Evolutionary conservation across 2,888 invertebrate genomes (phyloP).

Genomic region (Sthenelais limicola): DNA sequence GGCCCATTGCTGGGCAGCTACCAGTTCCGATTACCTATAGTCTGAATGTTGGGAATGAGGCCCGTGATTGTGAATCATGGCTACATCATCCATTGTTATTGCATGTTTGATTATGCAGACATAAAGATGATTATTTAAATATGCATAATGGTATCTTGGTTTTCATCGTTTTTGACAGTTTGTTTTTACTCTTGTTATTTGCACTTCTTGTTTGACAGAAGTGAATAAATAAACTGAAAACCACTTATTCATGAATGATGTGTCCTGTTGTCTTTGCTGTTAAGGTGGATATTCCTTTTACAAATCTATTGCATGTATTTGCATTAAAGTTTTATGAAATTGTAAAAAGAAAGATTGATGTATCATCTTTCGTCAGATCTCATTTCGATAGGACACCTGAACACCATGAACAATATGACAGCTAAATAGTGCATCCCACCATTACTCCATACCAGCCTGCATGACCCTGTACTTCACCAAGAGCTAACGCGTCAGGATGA

Average conservation of each 20-base stretch:
- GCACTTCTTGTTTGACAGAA: conserved; percentile 42
- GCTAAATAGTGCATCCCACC: too few relatives aligned
- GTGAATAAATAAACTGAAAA: conserved; percentile 38
- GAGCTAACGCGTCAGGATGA: too few relatives aligned
- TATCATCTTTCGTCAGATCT: too few relatives aligned
- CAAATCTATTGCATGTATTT: too few relatives aligned
- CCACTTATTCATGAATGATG: conserved; percentile 40
- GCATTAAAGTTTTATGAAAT: too few relatives aligned
- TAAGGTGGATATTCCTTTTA: too few relatives aligned
- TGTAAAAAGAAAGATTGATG: too few relatives aligned
- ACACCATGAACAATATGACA: too few relatives aligned
- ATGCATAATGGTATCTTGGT: conserved; percentile 39
- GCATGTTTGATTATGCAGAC: conserved; percentile 39
- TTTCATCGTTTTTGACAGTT: conserved; percentile 38
- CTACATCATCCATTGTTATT: conserved; percentile 36
- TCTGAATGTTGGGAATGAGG: conserved; percentile 36
- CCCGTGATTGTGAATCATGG: conserved; percentile 39
- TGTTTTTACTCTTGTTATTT: conserved; percentile 42
- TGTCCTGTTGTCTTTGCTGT: conserved; percentile 36
- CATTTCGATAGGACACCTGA: too few relatives aligned
- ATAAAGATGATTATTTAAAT: conserved; percentile 32
- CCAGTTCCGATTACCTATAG: conserved; percentile 32
- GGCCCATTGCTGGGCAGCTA: too few relatives aligned
- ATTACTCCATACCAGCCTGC: too few relatives aligned
- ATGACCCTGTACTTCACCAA: too few relatives aligned